Evolutionary conservation across 2,113 vertebrate genomes (phyloP).

Genomic region (Tupaia chinensis): DNA sequence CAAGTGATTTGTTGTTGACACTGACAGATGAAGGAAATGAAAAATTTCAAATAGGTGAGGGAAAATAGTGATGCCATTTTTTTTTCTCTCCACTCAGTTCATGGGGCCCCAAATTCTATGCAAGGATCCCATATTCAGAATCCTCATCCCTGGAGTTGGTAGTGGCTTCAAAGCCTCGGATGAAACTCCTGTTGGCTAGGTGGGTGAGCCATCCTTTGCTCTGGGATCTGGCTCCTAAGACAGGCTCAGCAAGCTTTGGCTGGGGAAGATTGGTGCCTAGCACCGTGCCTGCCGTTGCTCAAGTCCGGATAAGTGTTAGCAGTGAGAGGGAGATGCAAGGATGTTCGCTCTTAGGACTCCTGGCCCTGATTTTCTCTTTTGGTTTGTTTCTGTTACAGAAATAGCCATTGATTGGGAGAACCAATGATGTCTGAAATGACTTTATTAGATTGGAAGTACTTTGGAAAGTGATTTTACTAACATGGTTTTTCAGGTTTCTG

Average conservation of each 20-base stretch:
- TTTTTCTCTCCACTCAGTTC: background rate
- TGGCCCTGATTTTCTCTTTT: background rate
- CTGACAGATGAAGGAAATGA: background rate
- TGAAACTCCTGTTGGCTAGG: background rate
- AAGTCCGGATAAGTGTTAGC: background rate
- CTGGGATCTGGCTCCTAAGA: background rate
- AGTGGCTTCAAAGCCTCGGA: background rate
- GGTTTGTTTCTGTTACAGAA: constrained; percentile 53
- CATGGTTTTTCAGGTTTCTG: constrained; percentile 59
- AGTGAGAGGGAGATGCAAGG: no score
- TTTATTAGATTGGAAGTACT: constrained; percentile 66
- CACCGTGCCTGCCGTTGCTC: rapidly evolving
- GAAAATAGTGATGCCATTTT: background rate
- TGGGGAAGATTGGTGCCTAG: background rate
- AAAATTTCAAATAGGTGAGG: background rate
- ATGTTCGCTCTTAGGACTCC: background rate
- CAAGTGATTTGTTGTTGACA: background rate
- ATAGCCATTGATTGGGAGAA: constrained; percentile 73
- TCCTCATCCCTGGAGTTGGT: no score
- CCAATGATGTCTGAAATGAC: constrained; percentile 75
- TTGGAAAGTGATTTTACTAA: constrained; percentile 68
- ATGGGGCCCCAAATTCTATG: background rate
- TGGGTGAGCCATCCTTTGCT: background rate
- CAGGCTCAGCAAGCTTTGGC: background rate
- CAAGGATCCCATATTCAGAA: background rate